Base-by-base conservation (phyloP, 2,113 vertebrate genomes). In the Microcebus lehilahytsara region DNA sequence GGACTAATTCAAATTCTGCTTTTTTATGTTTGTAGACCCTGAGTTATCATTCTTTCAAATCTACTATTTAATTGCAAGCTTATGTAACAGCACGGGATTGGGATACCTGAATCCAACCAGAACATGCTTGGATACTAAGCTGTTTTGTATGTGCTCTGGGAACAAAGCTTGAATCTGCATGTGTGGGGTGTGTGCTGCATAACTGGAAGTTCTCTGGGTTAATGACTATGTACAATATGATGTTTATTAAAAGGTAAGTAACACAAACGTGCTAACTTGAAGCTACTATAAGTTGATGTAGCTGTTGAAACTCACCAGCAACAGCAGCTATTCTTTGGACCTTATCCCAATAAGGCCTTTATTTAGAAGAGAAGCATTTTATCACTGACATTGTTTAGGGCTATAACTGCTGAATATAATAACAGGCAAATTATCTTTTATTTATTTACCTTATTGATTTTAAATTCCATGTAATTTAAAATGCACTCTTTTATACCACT, bases 401-500 rank as follows among this genome's bases (percentile, higher is more conserved):
- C 67, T 80, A 4, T 78, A 87, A 80, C 13, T 85, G 8, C 19
- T 22, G 6, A 20, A 37, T 2, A 22, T 34, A 58, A 64, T 85
- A 85, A 49, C 14, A 81, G 67, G 2, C 17, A 83, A 96, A 40
- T 25, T 14, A 49, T 67, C 25, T 85, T 95, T 85, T 81, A 85
- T 49, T 86, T 42, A 83, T 74, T 93, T 56, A 46, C 5, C 34
- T 20, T 91, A 14, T 71, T 60, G 22, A 46, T 40, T 20, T 56
- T 79, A 84, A 93, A 71, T 53, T 75, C 25, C 10, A 42, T 89
- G 12, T 42, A 22, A 89, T 80, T 81, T 79, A 64, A 91, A 97
- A 95, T 60, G 2, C 7, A 69, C 56, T 78, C 20, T 22, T 62
- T 92, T 60, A 42, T 84, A 80, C 5, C 17, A 72, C 0, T 62